A percentile compares a stretch with the other conserved stretches of the same genome.
Evolutionary conservation across 2,113 vertebrate genomes (phyloP).

Genomic region (Leptocoma aspasia): DNA sequence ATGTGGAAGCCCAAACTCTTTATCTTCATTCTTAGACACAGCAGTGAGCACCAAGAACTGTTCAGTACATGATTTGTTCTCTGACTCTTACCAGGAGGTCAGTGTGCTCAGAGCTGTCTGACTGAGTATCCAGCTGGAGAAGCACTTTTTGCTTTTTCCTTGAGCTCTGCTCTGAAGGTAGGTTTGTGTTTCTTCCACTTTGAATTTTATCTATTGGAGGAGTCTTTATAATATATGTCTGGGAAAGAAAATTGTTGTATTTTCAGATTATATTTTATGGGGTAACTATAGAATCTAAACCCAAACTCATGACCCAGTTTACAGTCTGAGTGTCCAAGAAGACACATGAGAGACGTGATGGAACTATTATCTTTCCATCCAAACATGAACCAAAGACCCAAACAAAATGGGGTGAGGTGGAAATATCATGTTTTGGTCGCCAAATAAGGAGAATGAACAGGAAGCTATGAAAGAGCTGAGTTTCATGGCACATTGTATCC

Average conservation of each 20-base stretch:
- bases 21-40: background rate
- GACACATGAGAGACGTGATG: background rate
- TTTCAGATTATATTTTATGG: background rate
- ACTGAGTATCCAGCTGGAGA: constrained; percentile 81
- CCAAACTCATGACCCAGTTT: background rate
- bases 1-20: background rate
- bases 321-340: background rate
- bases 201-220: constrained; percentile 71
- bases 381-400: background rate
- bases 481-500: background rate
- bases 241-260: background rate
- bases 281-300: background rate
- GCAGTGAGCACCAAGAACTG: background rate
- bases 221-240: constrained; percentile 86
- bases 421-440: background rate
- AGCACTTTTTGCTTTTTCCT: constrained; percentile 75
- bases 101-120: constrained; percentile 85
- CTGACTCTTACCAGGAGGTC: constrained; percentile 84
- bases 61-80: background rate
- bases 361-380: background rate
- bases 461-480: background rate
- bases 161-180: constrained; percentile 7
- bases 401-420: background rate
- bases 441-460: background rate
- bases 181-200: constrained; percentile 36